Evolutionary conservation across 2,113 vertebrate species (phyloP).

Genomic region (Galemys pyrenaicus): DNA sequence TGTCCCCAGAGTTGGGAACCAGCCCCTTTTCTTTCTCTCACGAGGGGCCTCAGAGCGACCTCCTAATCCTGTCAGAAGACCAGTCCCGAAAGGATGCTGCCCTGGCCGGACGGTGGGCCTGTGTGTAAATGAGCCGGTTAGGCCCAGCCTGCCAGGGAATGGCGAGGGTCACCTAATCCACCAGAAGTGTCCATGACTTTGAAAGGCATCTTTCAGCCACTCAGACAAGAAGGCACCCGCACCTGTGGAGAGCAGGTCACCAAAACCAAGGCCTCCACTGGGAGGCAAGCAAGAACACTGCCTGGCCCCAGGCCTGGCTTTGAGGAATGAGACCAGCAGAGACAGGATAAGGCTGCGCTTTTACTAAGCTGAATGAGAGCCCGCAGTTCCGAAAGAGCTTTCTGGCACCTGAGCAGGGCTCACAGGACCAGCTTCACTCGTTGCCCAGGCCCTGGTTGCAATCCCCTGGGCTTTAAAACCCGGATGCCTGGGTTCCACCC

Average conservation of each 20-base stretch:
- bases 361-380: neutral
- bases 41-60: neutral
- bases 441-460: fast-evolving
- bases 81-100: neutral
- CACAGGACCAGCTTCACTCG: neutral
- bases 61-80: neutral
- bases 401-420: neutral
- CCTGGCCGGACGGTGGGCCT: neutral
- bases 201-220: neutral
- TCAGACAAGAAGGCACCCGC: neutral
- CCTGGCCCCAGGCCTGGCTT: neutral
- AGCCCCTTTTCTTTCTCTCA: neutral
- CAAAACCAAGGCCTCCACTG: neutral
- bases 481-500: neutral
- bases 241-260: too few species aligned
- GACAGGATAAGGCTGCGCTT: neutral
- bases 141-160: neutral
- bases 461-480: neutral
- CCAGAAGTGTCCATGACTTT: neutral
- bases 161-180: neutral
- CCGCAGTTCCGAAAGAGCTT: neutral
- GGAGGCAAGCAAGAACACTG: neutral
- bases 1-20: neutral
- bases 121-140: neutral
- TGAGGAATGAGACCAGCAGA: neutral